Percentiles rank a stretch among this genome's conserved stretches.
These are phyloP conservation scores for Neotoma lepida DNA, from an alignment of 2,113 vertebrate genomes.

Conservation along the genomic window DNA sequence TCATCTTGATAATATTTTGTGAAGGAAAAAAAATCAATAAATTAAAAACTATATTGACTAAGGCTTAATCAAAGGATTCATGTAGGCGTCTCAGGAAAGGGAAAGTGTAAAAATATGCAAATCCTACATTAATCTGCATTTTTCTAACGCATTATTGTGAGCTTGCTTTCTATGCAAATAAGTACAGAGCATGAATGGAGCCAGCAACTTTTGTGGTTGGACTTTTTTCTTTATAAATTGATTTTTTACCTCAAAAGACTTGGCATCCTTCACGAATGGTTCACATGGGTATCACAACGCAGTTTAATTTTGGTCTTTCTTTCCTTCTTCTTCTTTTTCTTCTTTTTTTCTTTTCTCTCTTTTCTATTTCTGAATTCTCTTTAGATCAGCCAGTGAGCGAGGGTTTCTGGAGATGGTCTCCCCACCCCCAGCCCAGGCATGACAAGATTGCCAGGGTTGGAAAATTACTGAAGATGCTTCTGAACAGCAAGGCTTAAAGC, in stretches of 20 bases:
- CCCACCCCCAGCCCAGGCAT: constrained; percentile 36
- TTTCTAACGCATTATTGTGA: neutral
- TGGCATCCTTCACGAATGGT: constrained; percentile 41
- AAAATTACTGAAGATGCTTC: constrained; percentile 76
- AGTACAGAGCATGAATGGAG: fast-evolving
- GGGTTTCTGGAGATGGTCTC: constrained; percentile 67
- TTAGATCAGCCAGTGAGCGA: constrained; percentile 64
- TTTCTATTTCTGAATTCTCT: constrained; percentile 79
- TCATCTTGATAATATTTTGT: neutral
- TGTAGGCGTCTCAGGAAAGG: neutral
- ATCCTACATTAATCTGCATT: neutral
- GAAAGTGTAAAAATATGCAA: neutral
- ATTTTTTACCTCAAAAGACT: constrained; percentile 47
- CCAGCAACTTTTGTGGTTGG: neutral
- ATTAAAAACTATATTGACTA: constrained; percentile 6
- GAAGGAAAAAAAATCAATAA: neutral
- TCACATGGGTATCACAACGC: neutral
- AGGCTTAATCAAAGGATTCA: constrained; percentile 43
- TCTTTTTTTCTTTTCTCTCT: neutral
- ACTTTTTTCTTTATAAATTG: neutral
- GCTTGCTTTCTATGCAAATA: neutral
- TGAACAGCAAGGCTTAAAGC: constrained; percentile 54
- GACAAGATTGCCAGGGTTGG: constrained; percentile 59
- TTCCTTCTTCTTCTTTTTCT: neutral
- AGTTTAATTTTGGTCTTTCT: constrained; percentile 68